Conservation (phyloP, 1,140 invertebrate genomes). For the Bradysia coprophila region DNA sequence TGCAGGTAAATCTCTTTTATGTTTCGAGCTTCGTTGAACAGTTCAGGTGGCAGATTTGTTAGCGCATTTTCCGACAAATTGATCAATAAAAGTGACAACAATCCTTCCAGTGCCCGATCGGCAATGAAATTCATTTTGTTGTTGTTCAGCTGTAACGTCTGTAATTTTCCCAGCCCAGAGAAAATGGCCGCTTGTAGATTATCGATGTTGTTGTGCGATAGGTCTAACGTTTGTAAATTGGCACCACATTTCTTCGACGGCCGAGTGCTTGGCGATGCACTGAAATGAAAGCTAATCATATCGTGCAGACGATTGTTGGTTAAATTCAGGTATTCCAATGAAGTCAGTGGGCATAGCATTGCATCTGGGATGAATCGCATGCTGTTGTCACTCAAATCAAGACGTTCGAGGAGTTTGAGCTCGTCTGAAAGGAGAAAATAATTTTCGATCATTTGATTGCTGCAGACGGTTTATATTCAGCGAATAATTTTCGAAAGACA, state of each 20-base stretch:
- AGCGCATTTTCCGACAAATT: constrained; percentile 67
- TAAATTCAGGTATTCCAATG: constrained; percentile 58
- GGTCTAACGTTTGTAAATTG: constrained; percentile 52
- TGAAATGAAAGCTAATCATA: constrained; percentile 55
- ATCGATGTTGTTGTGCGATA: constrained; percentile 69
- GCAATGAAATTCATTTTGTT: constrained; percentile 58
- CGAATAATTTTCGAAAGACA: too few relatives aligned
- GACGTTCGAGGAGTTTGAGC: constrained; percentile 46
- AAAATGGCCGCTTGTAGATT: constrained; percentile 56
- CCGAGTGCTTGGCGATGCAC: constrained; percentile 35
- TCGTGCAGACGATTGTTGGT: constrained; percentile 65
- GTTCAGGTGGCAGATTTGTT: constrained; percentile 58
- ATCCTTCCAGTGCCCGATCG: constrained; percentile 62
- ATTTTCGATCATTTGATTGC: too few relatives aligned
- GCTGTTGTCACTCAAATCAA: constrained; percentile 78
- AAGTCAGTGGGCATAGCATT: constrained; percentile 58
- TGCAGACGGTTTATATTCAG: too few relatives aligned
- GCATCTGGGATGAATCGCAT: constrained; percentile 69
- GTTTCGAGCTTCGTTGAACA: constrained; percentile 61
- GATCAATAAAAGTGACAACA: constrained; percentile 53
- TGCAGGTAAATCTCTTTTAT: constrained; percentile 65
- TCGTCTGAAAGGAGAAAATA: constrained; percentile 26
- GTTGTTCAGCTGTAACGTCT: constrained; percentile 42
- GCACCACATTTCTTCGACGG: constrained; percentile 40
- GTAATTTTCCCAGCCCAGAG: constrained; percentile 42